Evolutionary conservation across 2,113 vertebrate genomes (phyloP).

Genomic region (Pionites leucogaster): DNA sequence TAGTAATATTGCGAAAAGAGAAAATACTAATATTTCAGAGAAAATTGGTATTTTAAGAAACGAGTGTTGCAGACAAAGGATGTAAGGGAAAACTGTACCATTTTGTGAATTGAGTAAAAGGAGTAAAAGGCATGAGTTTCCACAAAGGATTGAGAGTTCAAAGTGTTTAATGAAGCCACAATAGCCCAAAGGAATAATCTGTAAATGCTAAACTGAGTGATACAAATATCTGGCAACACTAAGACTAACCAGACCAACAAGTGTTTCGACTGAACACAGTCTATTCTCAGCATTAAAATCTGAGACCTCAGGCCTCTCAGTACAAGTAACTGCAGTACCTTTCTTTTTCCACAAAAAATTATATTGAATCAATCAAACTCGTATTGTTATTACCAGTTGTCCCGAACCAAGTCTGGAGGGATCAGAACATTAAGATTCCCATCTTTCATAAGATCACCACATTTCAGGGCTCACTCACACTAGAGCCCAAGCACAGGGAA

Average conservation of each 20-base stretch:
- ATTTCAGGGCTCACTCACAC: neutral
- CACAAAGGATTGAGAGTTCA: neutral
- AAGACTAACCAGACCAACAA: neutral
- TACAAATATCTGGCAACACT: neutral
- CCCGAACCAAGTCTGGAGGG: neutral
- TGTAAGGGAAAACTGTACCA: neutral
- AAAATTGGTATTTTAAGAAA: neutral
- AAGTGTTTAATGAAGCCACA: neutral
- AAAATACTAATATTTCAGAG: neutral
- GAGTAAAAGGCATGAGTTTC: neutral
- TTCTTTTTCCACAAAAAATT: constrained; percentile 2
- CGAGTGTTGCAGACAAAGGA: neutral
- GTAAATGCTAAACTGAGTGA: neutral
- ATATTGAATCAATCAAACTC: neutral
- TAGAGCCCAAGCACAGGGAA: neutral
- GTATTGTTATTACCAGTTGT: neutral
- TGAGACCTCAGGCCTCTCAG: neutral
- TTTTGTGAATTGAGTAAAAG: neutral
- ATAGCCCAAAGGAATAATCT: neutral
- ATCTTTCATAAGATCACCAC: neutral
- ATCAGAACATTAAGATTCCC: neutral
- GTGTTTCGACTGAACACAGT: neutral
- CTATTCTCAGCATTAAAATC: neutral
- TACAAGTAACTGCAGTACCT: neutral
- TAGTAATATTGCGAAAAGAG: neutral